A percentile compares a stretch with the other conserved stretches of the same genome.
phyloP scores from a whole-genome alignment of 1,140 invertebrate genomes.

The Myzus persicae region DNA sequence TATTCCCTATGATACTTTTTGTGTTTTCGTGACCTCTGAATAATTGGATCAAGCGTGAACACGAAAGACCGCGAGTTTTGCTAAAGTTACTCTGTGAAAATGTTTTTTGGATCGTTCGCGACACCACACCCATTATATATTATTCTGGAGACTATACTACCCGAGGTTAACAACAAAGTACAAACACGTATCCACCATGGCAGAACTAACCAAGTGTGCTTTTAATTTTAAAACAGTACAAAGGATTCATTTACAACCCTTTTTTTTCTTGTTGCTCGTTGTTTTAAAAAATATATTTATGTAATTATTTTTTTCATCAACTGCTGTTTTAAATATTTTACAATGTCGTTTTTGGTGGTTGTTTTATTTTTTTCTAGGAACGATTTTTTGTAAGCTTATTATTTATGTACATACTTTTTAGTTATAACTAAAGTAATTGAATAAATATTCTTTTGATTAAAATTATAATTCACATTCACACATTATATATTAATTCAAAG shows the following conservation, averaged over 20 bases:
- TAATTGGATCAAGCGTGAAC: not conserved
- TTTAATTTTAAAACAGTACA: not conserved
- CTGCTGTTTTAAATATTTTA: not conserved
- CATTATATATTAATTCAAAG: not conserved
- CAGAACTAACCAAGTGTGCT: not conserved
- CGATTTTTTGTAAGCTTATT: not conserved
- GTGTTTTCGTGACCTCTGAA: not conserved
- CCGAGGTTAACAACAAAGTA: not conserved
- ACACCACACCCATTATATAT: constrained; percentile 8
- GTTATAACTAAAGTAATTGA: not conserved
- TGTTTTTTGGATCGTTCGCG: not conserved
- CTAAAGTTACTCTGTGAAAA: not conserved
- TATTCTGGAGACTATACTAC: constrained; percentile 69
- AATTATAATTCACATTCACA: not conserved
- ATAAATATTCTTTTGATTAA: not conserved
- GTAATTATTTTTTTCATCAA: not conserved
- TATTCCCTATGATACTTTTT: not conserved
- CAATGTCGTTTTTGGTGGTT: not conserved
- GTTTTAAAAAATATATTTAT: not conserved
- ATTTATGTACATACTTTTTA: not conserved
- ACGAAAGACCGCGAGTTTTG: not conserved
- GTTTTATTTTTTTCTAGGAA: not conserved
- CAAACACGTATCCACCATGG: not conserved
- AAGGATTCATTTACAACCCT: not conserved
- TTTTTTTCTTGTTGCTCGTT: not conserved